phyloP scores from a whole-genome alignment of 2,113 vertebrate species.

The Odocoileus virginianus region DNA sequence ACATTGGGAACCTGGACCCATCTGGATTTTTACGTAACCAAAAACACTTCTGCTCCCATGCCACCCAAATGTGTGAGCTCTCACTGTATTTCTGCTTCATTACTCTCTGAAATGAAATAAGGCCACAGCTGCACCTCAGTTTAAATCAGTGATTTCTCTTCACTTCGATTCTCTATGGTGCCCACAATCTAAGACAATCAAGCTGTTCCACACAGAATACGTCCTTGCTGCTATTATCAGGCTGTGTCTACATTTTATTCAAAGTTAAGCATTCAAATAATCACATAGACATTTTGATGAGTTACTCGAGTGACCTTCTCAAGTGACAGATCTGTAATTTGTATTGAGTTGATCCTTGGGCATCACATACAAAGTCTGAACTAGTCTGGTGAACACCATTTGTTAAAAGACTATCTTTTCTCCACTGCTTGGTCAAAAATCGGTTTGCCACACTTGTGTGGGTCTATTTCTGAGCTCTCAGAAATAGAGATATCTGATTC shows the following conservation, averaged over 20 bases:
- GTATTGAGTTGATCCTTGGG: neutral
- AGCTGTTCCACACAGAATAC: conserved; percentile 33
- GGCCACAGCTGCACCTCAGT: conserved; percentile 68
- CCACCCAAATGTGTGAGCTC: conserved; percentile 43
- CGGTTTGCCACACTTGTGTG: neutral
- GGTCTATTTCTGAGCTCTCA: neutral
- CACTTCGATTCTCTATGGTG: conserved; percentile 59
- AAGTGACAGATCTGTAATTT: neutral
- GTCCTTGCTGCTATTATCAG: neutral
- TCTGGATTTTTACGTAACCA: conserved; percentile 50
- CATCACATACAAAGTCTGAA: neutral
- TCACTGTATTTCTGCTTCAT: conserved; percentile 65
- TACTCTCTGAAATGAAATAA: conserved; percentile 67
- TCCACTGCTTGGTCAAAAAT: neutral
- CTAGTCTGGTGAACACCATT: neutral
- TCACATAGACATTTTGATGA: neutral
- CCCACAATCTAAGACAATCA: conserved; percentile 28
- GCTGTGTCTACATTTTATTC: neutral
- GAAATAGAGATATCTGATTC: neutral
- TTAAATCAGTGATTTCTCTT: conserved; percentile 62
- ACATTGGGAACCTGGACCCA: conserved; percentile 17
- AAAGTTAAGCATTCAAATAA: conserved; percentile 26
- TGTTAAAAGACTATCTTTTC: neutral
- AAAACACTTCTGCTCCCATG: conserved; percentile 46
- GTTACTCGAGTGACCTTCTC: conserved; percentile 6